Evolutionary conservation across 64 coral and sea anemone species (phyloP).

Genomic region (Porites australiensis): DNA sequence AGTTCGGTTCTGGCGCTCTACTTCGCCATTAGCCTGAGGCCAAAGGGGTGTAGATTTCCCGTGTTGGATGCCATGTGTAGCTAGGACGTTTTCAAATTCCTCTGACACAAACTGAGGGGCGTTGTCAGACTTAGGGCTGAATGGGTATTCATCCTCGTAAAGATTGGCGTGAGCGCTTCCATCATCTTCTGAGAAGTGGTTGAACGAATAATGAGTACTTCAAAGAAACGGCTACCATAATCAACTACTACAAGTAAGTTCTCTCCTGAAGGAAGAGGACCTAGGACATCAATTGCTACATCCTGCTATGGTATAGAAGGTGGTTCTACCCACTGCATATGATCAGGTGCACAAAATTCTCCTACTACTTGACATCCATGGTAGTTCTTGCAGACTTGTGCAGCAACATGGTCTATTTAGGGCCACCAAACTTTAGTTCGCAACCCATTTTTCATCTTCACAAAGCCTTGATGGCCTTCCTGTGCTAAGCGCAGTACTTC

Average conservation of each 20-base stretch:
- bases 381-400: slow-evolving; percentile 22
- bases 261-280: no score
- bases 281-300: slow-evolving; percentile 52
- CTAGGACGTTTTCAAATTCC: no score
- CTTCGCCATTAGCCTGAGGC: no score
- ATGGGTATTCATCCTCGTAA: slow-evolving; percentile 44
- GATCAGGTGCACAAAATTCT: slow-evolving; percentile 41
- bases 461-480: slow-evolving; percentile 72
- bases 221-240: slow-evolving; percentile 62
- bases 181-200: slow-evolving; percentile 45
- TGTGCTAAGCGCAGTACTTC: slow-evolving; percentile 35
- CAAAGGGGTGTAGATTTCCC: background rate
- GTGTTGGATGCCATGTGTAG: background rate
- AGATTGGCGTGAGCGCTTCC: background rate
- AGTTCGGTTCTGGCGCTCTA: no score
- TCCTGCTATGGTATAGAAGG: slow-evolving; percentile 58
- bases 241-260: slow-evolving; percentile 46
- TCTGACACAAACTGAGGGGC: no score
- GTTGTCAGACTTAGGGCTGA: slow-evolving; percentile 5
- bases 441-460: slow-evolving; percentile 51
- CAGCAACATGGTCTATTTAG: slow-evolving; percentile 33
- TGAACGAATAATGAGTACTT: slow-evolving; percentile 58
- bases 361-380: slow-evolving; percentile 69
- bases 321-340: slow-evolving; percentile 36
- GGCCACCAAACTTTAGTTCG: slow-evolving; percentile 68